Evolutionary conservation across 1,140 invertebrate genomes (phyloP), one percentile per base, ranked within the genome.

Genomic region (Palaemon carinicauda): DNA sequence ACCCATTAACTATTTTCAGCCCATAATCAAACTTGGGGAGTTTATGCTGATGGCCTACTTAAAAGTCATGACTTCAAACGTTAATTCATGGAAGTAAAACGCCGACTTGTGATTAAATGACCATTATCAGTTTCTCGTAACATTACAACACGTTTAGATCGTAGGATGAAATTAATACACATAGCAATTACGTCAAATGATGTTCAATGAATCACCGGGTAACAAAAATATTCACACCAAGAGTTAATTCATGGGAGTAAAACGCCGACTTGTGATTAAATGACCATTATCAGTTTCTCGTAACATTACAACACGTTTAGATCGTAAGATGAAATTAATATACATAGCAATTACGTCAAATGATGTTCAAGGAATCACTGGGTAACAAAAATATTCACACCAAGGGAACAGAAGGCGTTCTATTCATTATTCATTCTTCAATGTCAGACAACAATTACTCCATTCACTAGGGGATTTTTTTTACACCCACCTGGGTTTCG

Each of bases 401-500:
- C 41, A 41, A 41, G 41, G 7, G 41, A 41, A 41, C 29, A 65
- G 27, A n/a, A 69, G 60, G 29, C 14, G 29, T 24, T n/a, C 1
- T 69, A 69, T 14, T 69, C 21, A 69, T 24, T 65, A 69, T 41
- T 41, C 41, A 41, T 41, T 41, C 41, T 41, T 41, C 41, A 69
- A 69, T 27, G 14, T 31, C 60, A 69, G 21, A 69, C 21, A n/a
- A n/a, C n/a, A 29, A 31, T 31, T 75, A 14, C 41, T 0, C 41
- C 27, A 12, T 24, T 31, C 31, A 33, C 53, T 19, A 33, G 17
- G 21, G 41, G 54, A 15, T 33, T 12, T n/a, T 9, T 53, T 12
- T 27, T 31, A 56, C 52, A 50, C 86, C 89, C 81, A 92, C 92
- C 98, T 93, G 0, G 97, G 97, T 92, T 98, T 99, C 1, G 97